Evolutionary conservation across 2,888 invertebrate species (phyloP).

Genomic region (Conops quadrifasciatus): DNA sequence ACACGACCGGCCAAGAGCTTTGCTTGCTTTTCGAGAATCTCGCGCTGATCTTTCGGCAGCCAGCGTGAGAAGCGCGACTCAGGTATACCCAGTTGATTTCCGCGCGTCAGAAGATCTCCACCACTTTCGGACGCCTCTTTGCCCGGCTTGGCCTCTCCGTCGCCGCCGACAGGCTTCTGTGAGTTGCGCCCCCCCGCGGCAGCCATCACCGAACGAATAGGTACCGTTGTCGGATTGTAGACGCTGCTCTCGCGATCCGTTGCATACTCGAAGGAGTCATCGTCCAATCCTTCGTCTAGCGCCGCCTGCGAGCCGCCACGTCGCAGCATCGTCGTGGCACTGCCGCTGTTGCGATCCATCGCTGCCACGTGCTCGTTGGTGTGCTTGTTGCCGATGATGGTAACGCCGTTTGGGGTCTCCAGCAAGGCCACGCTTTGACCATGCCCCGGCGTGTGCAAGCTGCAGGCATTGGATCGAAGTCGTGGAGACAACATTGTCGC

Average conservation of each 20-base stretch:
- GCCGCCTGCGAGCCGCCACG: constrained; percentile 36
- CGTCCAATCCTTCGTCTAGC: constrained; percentile 49
- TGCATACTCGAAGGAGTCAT: constrained; percentile 61
- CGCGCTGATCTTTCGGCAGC: constrained; percentile 64
- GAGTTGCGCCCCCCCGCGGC: constrained; percentile 57
- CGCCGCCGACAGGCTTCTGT: constrained; percentile 40
- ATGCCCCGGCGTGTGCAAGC: constrained; percentile 46
- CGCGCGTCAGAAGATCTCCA: constrained; percentile 56
- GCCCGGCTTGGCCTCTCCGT: constrained; percentile 23
- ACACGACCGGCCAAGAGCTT: constrained; percentile 57
- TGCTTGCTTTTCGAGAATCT: constrained; percentile 62
- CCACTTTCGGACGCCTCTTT: constrained; percentile 20
- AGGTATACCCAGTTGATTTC: constrained; percentile 62
- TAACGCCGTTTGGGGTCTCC: constrained; percentile 62
- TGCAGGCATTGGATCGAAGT: background rate
- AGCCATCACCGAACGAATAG: constrained; percentile 54
- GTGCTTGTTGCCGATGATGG: constrained; percentile 52
- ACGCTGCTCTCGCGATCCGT: constrained; percentile 63
- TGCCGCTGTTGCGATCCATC: constrained; percentile 41
- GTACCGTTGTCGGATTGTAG: constrained; percentile 62
- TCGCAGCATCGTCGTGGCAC: constrained; percentile 47
- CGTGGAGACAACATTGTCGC: constrained; percentile 22
- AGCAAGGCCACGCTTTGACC: constrained; percentile 61
- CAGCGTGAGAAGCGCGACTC: constrained; percentile 62
- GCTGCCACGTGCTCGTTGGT: constrained; percentile 32